Base-by-base conservation (phyloP, 2,888 invertebrate genomes). In the Diarsia rubi region DNA sequence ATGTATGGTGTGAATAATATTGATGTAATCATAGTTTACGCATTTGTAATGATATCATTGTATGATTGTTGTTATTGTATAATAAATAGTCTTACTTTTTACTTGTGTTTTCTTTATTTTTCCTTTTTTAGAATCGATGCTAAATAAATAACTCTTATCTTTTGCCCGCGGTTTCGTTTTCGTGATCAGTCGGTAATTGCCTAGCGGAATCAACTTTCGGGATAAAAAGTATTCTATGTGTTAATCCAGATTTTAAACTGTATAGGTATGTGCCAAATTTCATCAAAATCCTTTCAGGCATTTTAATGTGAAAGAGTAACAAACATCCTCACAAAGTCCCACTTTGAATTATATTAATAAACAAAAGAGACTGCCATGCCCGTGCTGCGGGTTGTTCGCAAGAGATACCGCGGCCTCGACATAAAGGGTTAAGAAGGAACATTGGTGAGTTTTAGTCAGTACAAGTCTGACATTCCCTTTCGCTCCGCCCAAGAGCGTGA, bases 51-150 rank as follows among this genome's bases (percentile, higher is more conserved):
- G 69, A 73, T 79, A 76, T 80, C 62, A 76, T 86, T 77, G 62
- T 75, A 84, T 80, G 73, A 82, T 84, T 85, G 80, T 86, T 79
- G 85, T 81, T 82, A 71, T 76, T 82, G 73, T 82, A 70, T 74
- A 83, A 83, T 81, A n/a, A n/a, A 81, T 65, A 81, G 76, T 75
- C 74, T 77, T 85, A 79, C 16, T 76, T 84, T 78, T 73, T 75
- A 66, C 45, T 31, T 67, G 3, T 12, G 62, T 64, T 14, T 82
- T 69, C 6, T 66, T 82, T 68, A 68, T 60, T 73, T 45, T 21
- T 31, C 59, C 67, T 67, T n/a, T 42, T n/a, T 42, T 62, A 8
- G 1, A 57, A 54, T 24, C 14, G 5, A 54, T 4, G 24, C 2
- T 54, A 54, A 21, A 21, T 21, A 19, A 3, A 52, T 52, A n/a